Conservation (phyloP, 2,888 invertebrate species). For the Acleris emargana region DNA sequence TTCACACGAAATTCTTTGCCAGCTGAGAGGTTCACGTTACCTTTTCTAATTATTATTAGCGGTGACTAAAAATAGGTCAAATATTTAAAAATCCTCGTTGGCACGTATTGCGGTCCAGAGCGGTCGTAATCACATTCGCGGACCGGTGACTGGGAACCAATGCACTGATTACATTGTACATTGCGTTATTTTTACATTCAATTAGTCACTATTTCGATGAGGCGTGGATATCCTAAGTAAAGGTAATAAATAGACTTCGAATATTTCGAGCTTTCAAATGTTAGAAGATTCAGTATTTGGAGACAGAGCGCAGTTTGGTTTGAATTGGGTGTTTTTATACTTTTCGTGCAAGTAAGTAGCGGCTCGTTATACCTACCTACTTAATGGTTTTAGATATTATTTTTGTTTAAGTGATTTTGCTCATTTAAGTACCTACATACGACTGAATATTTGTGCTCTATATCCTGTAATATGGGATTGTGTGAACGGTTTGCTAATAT, state of each 20-base stretch:
- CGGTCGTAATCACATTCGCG: slow-evolving; percentile 67
- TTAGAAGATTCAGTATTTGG: no score
- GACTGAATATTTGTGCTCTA: no score
- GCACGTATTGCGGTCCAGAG: slow-evolving; percentile 67
- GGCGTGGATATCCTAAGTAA: slow-evolving; percentile 15
- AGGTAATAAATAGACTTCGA: slow-evolving; percentile 8
- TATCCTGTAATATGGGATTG: no score
- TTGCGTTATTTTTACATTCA: slow-evolving; percentile 22
- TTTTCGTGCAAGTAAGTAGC: no score
- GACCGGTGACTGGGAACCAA: slow-evolving; percentile 48
- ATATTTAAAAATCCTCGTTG: slow-evolving; percentile 78
- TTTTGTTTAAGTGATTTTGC: slow-evolving; percentile 2
- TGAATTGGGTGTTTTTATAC: no score
- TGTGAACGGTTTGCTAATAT: no score
- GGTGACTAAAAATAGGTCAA: slow-evolving; percentile 79
- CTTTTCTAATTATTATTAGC: slow-evolving; percentile 82
- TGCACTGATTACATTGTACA: slow-evolving; percentile 41
- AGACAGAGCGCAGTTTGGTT: no score
- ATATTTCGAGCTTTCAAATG: slow-evolving; percentile 18
- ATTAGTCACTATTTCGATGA: slow-evolving; percentile 27
- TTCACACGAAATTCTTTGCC: slow-evolving; percentile 57
- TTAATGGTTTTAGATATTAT: no score
- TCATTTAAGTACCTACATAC: no score
- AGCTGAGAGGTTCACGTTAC: slow-evolving; percentile 80
- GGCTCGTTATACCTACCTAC: no score